These are phyloP conservation scores for Pipistrellus kuhlii DNA, from an alignment of 2,797 vertebrate genomes.

Conservation along the genomic window DNA sequence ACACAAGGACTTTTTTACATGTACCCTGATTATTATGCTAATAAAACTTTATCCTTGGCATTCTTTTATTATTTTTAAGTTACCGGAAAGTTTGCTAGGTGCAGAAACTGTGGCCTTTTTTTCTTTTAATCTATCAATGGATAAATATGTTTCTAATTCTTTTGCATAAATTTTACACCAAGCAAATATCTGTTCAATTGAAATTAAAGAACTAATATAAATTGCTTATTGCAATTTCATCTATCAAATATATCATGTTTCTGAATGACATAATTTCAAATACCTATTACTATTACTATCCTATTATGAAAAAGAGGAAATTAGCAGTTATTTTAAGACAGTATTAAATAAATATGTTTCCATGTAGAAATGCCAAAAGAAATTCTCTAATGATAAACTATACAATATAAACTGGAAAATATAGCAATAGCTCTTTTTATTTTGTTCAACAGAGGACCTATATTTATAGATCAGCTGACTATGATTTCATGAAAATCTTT, in stretches of 20 bases:
- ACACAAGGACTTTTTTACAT: background rate
- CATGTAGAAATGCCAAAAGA: background rate
- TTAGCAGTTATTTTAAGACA: background rate
- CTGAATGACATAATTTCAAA: background rate
- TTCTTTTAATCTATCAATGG: background rate
- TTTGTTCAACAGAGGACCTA: background rate
- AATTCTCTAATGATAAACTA: background rate
- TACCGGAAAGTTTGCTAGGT: background rate
- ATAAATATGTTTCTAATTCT: background rate
- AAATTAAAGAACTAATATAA: conserved; percentile 8
- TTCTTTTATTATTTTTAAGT: background rate
- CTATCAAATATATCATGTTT: background rate
- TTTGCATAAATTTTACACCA: background rate
- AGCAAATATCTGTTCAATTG: background rate
- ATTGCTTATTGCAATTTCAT: background rate
- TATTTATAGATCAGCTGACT: conserved; percentile 13
- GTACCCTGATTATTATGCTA: background rate
- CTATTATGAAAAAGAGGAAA: background rate
- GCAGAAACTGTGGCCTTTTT: background rate
- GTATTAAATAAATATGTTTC: background rate
- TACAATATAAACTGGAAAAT: background rate
- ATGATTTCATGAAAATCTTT: conserved; percentile 15
- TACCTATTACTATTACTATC: background rate
- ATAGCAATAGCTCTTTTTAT: background rate
- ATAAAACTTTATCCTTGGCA: background rate